Evolutionary conservation across 1,140 invertebrate genomes (phyloP).

Genomic region (Tachypleus tridentatus): DNA sequence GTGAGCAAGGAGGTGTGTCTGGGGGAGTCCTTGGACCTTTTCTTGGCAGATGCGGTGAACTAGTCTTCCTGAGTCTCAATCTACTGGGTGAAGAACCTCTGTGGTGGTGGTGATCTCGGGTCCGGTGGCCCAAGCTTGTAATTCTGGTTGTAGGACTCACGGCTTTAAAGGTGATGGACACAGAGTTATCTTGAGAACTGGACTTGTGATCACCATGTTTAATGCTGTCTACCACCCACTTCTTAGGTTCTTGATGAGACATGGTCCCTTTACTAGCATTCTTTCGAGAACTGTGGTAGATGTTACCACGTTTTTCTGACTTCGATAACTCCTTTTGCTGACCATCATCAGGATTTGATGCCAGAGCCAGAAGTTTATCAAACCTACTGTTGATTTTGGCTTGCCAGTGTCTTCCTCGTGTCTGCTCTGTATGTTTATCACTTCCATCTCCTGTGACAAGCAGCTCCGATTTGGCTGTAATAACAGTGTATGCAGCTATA

Average conservation of each 20-base stretch:
- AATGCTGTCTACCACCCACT: neutral
- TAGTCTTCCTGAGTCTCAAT: constrained; percentile 8
- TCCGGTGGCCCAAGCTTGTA: neutral
- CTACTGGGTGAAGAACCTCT: neutral
- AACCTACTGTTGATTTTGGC: constrained; percentile 73
- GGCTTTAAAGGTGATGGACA: constrained; percentile 17
- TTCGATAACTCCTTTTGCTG: too few species aligned
- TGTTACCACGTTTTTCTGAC: too few species aligned
- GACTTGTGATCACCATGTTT: constrained; percentile 2
- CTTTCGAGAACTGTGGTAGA: too few species aligned
- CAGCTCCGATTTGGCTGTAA: too few species aligned
- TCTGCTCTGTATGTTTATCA: constrained; percentile 15
- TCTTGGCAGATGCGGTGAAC: constrained; percentile 9
- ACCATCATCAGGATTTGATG: constrained; percentile 61
- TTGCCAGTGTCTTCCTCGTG: constrained; percentile 50
- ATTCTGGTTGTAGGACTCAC: neutral
- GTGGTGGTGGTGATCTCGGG: too few species aligned
- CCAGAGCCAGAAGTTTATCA: constrained; percentile 71
- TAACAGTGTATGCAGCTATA: too few species aligned
- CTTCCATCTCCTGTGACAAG: neutral
- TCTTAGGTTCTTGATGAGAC: too few species aligned
- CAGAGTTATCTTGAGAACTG: constrained; percentile 6
- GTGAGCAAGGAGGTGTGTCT: constrained; percentile 27
- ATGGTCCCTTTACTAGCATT: neutral
- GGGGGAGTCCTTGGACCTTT: constrained; percentile 25